These are phyloP conservation scores for Tanypteryx hageni DNA, from an alignment of 2,888 invertebrate species.

Conservation along the genomic window DNA sequence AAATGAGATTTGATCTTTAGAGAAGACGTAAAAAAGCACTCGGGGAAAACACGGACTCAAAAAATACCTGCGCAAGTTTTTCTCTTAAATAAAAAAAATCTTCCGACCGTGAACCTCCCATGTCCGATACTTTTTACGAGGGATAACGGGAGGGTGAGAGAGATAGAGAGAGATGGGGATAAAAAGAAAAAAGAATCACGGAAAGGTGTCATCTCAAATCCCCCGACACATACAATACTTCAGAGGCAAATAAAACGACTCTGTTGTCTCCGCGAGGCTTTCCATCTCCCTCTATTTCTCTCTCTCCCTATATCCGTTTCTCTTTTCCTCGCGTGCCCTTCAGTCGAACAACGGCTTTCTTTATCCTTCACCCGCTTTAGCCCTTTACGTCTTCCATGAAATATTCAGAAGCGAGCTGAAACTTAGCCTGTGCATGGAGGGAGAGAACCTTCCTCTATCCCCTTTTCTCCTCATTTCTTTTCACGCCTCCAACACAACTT, in stretches of 20 bases:
- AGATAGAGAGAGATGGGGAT: neutral
- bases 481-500: neutral
- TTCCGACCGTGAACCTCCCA: neutral
- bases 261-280: slow-evolving; percentile 44
- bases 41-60: no score
- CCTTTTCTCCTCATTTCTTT: neutral
- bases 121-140: neutral
- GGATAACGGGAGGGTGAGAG: neutral
- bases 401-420: slow-evolving; percentile 50
- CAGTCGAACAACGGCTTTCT: slow-evolving; percentile 21
- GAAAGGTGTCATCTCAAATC: neutral
- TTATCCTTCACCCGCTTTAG: slow-evolving; percentile 42
- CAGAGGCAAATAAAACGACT: slow-evolving; percentile 47
- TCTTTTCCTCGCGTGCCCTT: slow-evolving; percentile 32
- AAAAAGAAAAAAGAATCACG: neutral
- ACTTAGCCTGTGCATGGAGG: slow-evolving; percentile 17
- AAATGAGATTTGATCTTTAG: no score
- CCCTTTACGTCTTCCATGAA: slow-evolving; percentile 58
- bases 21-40: no score
- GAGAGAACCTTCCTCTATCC: neutral
- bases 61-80: neutral
- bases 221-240: neutral
- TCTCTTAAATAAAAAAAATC: neutral
- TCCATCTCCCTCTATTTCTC: neutral
- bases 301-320: neutral